A percentile compares a stretch with the other conserved stretches of the same genome.
Conservation (phyloP, 2,797 vertebrate genomes). For the Mus spretus region DNA sequence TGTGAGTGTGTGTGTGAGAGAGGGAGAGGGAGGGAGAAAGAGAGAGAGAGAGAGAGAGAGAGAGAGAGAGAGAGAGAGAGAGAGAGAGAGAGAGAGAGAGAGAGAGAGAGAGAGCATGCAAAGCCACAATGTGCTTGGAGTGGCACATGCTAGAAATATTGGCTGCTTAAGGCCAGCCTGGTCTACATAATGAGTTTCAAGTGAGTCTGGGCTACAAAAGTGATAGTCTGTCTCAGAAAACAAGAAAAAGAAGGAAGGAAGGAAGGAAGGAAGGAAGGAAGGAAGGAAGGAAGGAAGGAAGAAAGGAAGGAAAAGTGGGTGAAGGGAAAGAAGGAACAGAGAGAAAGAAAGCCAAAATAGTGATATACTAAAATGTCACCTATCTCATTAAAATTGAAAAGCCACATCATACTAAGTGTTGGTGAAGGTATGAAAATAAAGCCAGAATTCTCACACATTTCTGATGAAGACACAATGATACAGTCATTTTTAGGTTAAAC, state of each 20-base stretch:
- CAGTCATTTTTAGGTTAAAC: background rate
- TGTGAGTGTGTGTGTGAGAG: too few species aligned
- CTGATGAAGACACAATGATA: background rate
- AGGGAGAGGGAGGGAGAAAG: too few species aligned
- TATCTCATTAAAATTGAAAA: background rate
- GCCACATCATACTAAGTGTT: background rate
- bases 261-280: background rate
- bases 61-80: too few species aligned
- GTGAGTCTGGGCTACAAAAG: background rate
- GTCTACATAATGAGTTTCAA: background rate
- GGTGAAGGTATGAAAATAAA: background rate
- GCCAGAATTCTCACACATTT: background rate
- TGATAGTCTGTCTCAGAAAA: background rate
- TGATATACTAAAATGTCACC: background rate
- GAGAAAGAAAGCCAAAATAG: background rate
- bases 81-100: too few species aligned
- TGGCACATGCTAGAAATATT: background rate
- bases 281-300: background rate
- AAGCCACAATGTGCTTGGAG: background rate
- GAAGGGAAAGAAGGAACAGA: background rate
- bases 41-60: too few species aligned
- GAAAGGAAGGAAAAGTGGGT: background rate
- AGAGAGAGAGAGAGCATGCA: too few species aligned
- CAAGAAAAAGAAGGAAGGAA: too few species aligned
- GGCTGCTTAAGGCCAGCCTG: background rate